Base-by-base conservation (phyloP, 35 echinoderm and acorn worm species). In the Holothuria glaberrima region DNA sequence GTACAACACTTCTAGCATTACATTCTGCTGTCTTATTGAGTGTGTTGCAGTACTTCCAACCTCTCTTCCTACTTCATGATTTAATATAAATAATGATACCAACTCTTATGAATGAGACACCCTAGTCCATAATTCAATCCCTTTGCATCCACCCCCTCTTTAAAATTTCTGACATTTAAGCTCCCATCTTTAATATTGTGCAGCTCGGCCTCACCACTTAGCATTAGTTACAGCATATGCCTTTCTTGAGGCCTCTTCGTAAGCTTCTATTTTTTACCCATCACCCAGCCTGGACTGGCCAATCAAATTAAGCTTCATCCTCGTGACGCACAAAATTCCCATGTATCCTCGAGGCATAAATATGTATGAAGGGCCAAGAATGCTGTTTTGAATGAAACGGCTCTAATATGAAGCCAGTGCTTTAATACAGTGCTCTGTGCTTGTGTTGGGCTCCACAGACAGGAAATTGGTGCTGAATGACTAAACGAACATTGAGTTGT, bases 171-270 rank as follows among this genome's bases (percentile, higher is more conserved):
- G 80, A 84, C 80, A 60, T 84, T 59, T 63, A 84, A 26, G 32
- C 57, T 63, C 57, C 80, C 1, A n/a, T 57, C 58, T 82, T 84
- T 84, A 84, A 84, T 84, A 84, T 84, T 61, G 80, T 84, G 46
- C 56, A 84, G 80, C 27, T 84, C 77, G 26, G 25, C 25, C 38
- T 33, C 46, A 56, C 80, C 33, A 35, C 80, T 63, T 31, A 59
- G 80, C 80, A 84, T 84, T 61, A 61, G 80, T 84, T 84, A 84
- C 80, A 84, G 58, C 80, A 84, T 81, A 81, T 84, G 80, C 80
- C 80, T 84, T 84, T 84, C 52, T 84, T 35, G 80, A 84, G 80
- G 54, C 59, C 80, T 84, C 80, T 19, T 38, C 46, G 80, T 84
- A 84, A 84, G 80, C 80, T 84, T 84, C 80, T 84, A 84, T 84